A percentile compares a stretch with the other conserved stretches of the same genome.
Conservation (phyloP, 1,140 invertebrate species). For the Papilio machaon region DNA sequence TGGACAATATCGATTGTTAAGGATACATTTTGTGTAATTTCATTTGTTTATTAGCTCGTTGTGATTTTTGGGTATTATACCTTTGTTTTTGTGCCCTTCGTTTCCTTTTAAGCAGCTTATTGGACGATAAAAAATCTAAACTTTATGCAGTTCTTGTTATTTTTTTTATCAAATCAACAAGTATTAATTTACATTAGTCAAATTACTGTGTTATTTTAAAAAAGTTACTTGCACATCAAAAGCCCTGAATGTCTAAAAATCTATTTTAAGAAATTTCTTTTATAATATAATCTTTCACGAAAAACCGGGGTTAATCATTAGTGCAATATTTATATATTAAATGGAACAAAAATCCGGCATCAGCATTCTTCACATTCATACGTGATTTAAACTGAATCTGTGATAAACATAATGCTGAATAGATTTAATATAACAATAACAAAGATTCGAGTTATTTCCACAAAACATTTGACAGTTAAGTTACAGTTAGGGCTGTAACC, state of each 20-base stretch:
- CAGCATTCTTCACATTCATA: background rate
- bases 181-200: too few relatives aligned
- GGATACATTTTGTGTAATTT: constrained; percentile 9
- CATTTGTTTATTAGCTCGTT: constrained; percentile 1
- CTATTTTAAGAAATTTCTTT: background rate
- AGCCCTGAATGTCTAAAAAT: background rate
- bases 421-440: background rate
- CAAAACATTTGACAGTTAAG: background rate
- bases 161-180: background rate
- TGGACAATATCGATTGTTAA: background rate
- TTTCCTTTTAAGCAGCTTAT: background rate
- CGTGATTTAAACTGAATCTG: background rate
- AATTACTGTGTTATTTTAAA: background rate
- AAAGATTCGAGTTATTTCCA: background rate
- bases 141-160: background rate
- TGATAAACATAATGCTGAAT: background rate
- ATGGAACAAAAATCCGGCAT: background rate
- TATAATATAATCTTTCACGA: background rate
- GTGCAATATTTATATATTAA: background rate
- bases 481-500: constrained; percentile 1
- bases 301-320: background rate
- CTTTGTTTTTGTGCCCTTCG: background rate
- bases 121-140: background rate
- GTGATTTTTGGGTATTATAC: background rate
- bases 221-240: background rate